phyloP scores from a whole-genome alignment of 2,888 invertebrate genomes.

The Tenthredo amoena region DNA sequence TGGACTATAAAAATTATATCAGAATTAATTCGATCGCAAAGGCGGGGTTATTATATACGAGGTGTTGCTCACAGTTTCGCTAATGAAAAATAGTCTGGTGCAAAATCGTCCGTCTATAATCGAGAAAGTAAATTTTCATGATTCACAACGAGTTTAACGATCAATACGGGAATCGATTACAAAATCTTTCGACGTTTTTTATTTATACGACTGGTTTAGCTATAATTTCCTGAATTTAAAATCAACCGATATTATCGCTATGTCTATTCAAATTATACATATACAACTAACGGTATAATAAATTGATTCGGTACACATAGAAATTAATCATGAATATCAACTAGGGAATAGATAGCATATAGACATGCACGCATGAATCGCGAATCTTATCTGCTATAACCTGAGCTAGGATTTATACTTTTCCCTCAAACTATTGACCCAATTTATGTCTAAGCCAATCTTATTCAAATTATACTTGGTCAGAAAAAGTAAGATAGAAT shows the following conservation, averaged over 20 bases:
- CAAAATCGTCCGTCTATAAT: background rate
- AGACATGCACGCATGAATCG: background rate
- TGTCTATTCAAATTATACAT: background rate
- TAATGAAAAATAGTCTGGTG: background rate
- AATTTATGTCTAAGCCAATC: constrained; percentile 23
- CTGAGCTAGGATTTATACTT: background rate
- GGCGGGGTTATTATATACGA: background rate
- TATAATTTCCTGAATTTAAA: background rate
- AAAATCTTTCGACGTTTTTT: background rate
- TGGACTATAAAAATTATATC: background rate
- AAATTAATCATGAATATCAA: background rate
- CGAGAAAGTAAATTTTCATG: background rate
- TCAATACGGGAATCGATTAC: background rate
- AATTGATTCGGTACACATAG: background rate
- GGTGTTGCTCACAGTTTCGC: background rate
- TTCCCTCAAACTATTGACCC: constrained; percentile 28
- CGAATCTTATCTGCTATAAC: background rate
- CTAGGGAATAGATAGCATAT: background rate
- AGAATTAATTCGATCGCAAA: background rate
- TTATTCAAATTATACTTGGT: constrained; percentile 7
- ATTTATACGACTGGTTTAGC: background rate
- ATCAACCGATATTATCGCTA: background rate
- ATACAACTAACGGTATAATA: background rate
- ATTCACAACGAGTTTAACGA: background rate
- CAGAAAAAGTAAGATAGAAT: background rate